Evolutionary conservation across 2,113 vertebrate species (phyloP).

Genomic region (Saccopteryx leptura): DNA sequence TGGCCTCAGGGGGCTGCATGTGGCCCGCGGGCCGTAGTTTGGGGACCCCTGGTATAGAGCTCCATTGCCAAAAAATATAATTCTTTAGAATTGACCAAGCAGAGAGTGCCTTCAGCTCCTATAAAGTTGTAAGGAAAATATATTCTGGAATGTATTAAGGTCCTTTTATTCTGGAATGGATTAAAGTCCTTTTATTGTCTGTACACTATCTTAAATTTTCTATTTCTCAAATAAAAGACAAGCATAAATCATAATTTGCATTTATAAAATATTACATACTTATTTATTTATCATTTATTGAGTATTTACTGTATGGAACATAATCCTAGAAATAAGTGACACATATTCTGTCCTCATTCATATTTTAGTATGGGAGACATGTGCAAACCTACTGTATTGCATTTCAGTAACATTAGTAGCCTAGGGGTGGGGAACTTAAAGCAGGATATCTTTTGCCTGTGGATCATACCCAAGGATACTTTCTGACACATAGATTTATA

Average conservation of each 20-base stretch:
- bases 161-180: not conserved
- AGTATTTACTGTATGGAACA: not conserved
- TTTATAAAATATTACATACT: not conserved
- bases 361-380: not conserved
- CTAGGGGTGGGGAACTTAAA: not conserved
- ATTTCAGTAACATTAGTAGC: not conserved
- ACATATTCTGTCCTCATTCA: not conserved
- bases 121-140: not conserved
- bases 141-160: not conserved
- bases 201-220: not conserved
- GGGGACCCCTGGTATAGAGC: not conserved
- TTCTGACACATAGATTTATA: not conserved
- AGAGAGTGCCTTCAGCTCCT: not conserved
- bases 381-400: not conserved
- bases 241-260: not conserved
- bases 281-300: slow-evolving; percentile 25
- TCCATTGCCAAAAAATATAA: not conserved
- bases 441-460: not conserved
- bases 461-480: too few species aligned
- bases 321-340: not conserved
- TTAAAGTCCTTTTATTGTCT: not conserved
- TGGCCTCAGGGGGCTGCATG: too few species aligned
- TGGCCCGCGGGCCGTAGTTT: too few species aligned
- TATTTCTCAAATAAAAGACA: not conserved
- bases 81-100: not conserved